Percentiles rank a stretch among this genome's conserved stretches.
phyloP scores from a whole-genome alignment of 2,888 invertebrate species.

The Ceratothoa steindachneri region DNA sequence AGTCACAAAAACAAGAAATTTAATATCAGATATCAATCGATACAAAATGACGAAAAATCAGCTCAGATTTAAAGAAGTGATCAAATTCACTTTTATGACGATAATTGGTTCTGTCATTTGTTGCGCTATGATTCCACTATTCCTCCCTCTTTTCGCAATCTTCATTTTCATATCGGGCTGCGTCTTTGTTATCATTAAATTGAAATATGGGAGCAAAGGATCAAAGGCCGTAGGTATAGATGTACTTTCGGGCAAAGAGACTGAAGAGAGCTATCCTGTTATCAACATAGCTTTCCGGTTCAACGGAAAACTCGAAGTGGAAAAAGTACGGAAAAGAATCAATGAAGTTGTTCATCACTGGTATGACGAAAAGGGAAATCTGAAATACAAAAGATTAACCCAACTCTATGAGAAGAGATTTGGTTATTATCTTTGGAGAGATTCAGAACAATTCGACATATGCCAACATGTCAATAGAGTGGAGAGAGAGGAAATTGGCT shows the following conservation, averaged over 20 bases:
- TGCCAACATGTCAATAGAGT: not conserved
- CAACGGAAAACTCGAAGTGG: not conserved
- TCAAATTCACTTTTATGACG: too few relatives aligned
- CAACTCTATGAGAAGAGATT: not conserved
- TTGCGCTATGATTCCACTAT: not conserved
- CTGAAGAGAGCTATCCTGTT: not conserved
- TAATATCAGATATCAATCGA: too few relatives aligned
- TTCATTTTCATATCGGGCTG: not conserved
- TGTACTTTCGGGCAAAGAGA: not conserved
- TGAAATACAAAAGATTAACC: not conserved
- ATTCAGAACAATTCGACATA: not conserved
- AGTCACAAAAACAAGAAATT: too few relatives aligned
- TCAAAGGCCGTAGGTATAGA: not conserved
- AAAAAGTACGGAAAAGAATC: not conserved
- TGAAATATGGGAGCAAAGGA: not conserved
- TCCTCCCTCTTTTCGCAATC: not conserved
- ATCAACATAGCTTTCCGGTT: slow-evolving; percentile 1
- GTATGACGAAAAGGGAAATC: slow-evolving; percentile 6
- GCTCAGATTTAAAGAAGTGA: too few relatives aligned
- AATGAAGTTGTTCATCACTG: not conserved
- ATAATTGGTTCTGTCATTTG: not conserved
- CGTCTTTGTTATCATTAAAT: not conserved
- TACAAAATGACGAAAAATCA: too few relatives aligned
- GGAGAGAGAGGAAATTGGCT: not conserved
- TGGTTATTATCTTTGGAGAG: not conserved